phyloP scores from a whole-genome alignment of 1,140 invertebrate genomes.

The Phenacoccus solenopsis region DNA sequence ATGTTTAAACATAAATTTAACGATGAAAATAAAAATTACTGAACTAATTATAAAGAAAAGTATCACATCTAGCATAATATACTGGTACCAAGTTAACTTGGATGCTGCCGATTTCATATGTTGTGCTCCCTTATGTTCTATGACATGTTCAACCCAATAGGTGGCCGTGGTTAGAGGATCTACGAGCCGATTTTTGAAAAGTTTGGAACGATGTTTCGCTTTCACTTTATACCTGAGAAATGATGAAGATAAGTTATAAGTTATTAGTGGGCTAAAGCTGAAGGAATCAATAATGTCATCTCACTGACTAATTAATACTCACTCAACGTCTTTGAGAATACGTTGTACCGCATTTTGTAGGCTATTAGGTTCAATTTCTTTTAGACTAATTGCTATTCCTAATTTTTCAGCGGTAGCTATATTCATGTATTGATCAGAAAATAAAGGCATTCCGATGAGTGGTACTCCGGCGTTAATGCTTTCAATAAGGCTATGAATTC shows the following conservation, averaged over 20 bases:
- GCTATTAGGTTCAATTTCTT: constrained; percentile 10
- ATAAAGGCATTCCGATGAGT: constrained; percentile 38
- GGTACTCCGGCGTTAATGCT: constrained; percentile 38
- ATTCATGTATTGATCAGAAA: constrained; percentile 32
- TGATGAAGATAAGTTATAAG: no score
- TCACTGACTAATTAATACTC: no score
- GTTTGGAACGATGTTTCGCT: not conserved
- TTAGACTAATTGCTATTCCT: constrained; percentile 27
- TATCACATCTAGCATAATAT: constrained; percentile 24
- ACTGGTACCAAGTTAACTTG: constrained; percentile 24
- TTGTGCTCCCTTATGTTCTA: constrained; percentile 28
- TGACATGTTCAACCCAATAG: constrained; percentile 31
- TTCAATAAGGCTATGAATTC: constrained; percentile 40
- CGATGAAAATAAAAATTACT: not conserved
- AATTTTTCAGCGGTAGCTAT: constrained; percentile 28
- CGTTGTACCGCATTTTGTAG: constrained; percentile 30
- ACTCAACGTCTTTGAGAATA: not conserved
- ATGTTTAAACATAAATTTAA: not conserved
- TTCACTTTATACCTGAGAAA: constrained; percentile 21
- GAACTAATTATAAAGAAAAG: not conserved
- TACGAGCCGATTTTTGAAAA: constrained; percentile 26
- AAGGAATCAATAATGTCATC: no score
- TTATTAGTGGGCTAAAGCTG: no score
- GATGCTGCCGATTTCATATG: constrained; percentile 23
- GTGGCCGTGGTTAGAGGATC: constrained; percentile 27